These are phyloP conservation scores for Drusus annulatus DNA, from an alignment of 1,140 invertebrate genomes.

Conservation along the genomic window DNA sequence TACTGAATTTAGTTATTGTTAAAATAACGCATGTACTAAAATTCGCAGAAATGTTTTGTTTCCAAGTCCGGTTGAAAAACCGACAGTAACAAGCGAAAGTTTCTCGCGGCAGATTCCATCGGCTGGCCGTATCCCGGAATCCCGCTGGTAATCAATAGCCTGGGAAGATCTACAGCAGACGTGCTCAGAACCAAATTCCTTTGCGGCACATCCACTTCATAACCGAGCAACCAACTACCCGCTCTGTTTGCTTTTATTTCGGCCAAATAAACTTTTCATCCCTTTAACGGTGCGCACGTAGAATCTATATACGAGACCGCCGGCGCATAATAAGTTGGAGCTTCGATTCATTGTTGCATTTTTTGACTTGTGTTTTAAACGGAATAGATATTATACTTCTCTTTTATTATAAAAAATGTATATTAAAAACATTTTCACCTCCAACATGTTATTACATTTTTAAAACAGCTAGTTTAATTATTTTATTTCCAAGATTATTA, in stretches of 20 bases:
- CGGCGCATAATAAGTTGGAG: neutral
- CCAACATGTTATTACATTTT: too few species aligned
- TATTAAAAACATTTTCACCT: too few species aligned
- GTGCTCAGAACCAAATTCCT: constrained; percentile 16
- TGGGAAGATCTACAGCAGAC: constrained; percentile 9
- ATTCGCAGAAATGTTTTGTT: too few species aligned
- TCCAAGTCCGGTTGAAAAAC: constrained; percentile 1
- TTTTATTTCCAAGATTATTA: too few species aligned
- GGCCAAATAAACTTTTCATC: constrained; percentile 24
- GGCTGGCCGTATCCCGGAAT: constrained; percentile 24
- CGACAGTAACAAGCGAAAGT: constrained; percentile 15
- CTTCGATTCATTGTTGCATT: neutral
- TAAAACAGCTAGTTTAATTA: too few species aligned
- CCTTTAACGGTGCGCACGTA: constrained; percentile 9
- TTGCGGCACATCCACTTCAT: constrained; percentile 25
- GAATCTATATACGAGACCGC: neutral
- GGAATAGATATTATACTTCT: too few species aligned
- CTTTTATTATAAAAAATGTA: too few species aligned
- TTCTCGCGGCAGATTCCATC: constrained; percentile 35
- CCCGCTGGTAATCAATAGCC: constrained; percentile 35
- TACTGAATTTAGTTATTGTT: too few species aligned
- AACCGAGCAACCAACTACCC: neutral
- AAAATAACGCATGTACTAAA: too few species aligned
- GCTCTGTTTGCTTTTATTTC: neutral
- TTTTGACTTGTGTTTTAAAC: too few species aligned